phyloP scores from a whole-genome alignment of 2,113 vertebrate species.

The Symphodus melops region DNA sequence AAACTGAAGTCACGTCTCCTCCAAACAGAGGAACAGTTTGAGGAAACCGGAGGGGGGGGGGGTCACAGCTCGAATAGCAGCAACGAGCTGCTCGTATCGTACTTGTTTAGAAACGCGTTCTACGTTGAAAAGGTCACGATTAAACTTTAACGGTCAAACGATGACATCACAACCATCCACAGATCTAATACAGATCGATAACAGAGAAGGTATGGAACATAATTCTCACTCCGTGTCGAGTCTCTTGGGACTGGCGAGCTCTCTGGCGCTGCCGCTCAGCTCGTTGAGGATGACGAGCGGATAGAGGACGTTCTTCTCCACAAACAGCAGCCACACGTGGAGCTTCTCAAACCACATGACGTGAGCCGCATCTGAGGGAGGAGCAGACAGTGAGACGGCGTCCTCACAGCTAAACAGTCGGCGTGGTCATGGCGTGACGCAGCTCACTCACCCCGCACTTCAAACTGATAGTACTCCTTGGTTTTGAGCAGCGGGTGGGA shows the following conservation, averaged over 20 bases:
- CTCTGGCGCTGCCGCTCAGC: constrained; percentile 93
- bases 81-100: no score
- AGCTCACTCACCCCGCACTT: constrained; percentile 91
- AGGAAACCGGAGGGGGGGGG: neutral
- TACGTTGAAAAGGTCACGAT: no score
- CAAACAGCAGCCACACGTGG: constrained; percentile 96
- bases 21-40: no score
- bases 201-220: no score
- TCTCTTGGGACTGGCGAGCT: constrained; percentile 94
- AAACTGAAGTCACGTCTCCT: neutral
- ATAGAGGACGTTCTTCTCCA: constrained; percentile 97
- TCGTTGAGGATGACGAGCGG: constrained; percentile 97
- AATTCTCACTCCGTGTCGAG: constrained; percentile 90
- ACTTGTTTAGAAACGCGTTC: no score
- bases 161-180: no score
- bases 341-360: constrained; percentile 99
- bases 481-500: constrained; percentile 97
- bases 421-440: no score
- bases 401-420: no score
- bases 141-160: no score
- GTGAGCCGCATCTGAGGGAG: constrained; percentile 90
- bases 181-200: no score
- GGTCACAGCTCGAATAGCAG: neutral
- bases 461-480: constrained; percentile 96
- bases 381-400: no score